phyloP scores from a whole-genome alignment of 1,140 invertebrate species.

The Lepidurus packardi region DNA sequence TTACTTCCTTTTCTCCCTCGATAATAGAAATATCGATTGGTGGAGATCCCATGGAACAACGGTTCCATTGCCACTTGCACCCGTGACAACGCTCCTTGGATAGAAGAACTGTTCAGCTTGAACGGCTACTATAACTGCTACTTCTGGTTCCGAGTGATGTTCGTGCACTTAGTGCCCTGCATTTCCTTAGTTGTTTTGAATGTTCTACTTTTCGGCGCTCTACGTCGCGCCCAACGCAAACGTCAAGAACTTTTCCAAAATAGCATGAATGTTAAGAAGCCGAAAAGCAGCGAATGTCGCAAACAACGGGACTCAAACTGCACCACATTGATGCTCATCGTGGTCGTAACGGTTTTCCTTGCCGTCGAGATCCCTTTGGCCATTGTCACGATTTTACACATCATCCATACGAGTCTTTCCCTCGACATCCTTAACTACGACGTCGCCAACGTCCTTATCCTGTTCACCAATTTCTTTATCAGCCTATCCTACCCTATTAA shows the following conservation, averaged over 20 bases:
- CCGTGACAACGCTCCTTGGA: conserved; percentile 56
- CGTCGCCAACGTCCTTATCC: conserved; percentile 72
- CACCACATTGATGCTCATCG: conserved; percentile 91
- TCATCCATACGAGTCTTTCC: conserved; percentile 56
- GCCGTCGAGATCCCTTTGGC: conserved; percentile 85
- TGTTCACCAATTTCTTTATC: conserved; percentile 86
- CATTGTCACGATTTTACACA: conserved; percentile 76
- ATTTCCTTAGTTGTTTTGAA: conserved; percentile 82
- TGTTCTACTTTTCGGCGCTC: conserved; percentile 73
- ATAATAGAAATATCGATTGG: conserved; percentile 44
- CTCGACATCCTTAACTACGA: conserved; percentile 62
- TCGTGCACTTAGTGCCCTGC: conserved; percentile 85
- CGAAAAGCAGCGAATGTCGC: conserved; percentile 69
- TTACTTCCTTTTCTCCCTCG: conserved; percentile 28
- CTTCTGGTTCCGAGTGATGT: conserved; percentile 78
- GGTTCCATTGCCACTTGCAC: conserved; percentile 40
- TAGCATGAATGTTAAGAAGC: conserved; percentile 53
- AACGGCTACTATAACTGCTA: conserved; percentile 74
- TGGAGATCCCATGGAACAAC: conserved; percentile 58
- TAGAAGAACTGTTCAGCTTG: conserved; percentile 54
- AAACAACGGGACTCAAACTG: conserved; percentile 80
- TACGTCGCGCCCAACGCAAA: conserved; percentile 72
- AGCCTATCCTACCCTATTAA: conserved; percentile 86
- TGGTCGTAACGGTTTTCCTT: conserved; percentile 85
- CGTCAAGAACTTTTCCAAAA: conserved; percentile 74